Conservation (phyloP, 2,888 invertebrate species). For the Caenorhabditis sp. region DNA sequence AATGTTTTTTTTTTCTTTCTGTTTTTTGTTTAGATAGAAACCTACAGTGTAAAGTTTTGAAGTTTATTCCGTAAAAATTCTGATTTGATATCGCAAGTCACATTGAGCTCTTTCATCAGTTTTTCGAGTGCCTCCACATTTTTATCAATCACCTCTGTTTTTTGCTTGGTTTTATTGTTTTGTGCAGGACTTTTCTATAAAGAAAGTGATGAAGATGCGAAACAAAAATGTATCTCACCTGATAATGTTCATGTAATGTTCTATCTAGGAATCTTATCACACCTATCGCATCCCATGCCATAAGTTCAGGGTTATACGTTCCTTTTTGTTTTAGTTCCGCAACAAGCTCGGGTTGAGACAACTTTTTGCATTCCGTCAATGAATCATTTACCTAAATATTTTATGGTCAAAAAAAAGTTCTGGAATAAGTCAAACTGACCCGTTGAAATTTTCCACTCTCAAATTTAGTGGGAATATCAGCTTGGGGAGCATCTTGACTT, state of each 20-base stretch:
- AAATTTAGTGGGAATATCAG: constrained; percentile 21
- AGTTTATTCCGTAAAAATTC: constrained; percentile 56
- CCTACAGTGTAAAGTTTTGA: constrained; percentile 64
- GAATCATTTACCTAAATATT: constrained; percentile 44
- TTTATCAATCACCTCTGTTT: constrained; percentile 60
- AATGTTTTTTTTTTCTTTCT: neutral
- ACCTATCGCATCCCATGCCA: constrained; percentile 71
- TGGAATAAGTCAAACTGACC: constrained; percentile 12
- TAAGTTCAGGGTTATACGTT: constrained; percentile 70
- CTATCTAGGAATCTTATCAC: constrained; percentile 69
- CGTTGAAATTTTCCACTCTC: constrained; percentile 41
- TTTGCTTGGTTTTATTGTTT: constrained; percentile 21
- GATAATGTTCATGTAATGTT: constrained; percentile 68
- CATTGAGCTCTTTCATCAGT: constrained; percentile 66
- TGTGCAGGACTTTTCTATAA: neutral
- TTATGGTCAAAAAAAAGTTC: neutral
- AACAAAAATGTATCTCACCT: constrained; percentile 44
- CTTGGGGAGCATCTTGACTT: constrained; percentile 22
- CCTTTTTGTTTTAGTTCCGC: constrained; percentile 56
- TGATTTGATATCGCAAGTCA: constrained; percentile 65
- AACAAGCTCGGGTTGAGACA: constrained; percentile 48
- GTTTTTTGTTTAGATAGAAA: neutral
- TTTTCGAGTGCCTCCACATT: constrained; percentile 69
- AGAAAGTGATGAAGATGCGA: neutral
- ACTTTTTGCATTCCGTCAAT: constrained; percentile 37